Conservation (phyloP, 2,797 vertebrate species). For the Aldrovandia affinis region DNA sequence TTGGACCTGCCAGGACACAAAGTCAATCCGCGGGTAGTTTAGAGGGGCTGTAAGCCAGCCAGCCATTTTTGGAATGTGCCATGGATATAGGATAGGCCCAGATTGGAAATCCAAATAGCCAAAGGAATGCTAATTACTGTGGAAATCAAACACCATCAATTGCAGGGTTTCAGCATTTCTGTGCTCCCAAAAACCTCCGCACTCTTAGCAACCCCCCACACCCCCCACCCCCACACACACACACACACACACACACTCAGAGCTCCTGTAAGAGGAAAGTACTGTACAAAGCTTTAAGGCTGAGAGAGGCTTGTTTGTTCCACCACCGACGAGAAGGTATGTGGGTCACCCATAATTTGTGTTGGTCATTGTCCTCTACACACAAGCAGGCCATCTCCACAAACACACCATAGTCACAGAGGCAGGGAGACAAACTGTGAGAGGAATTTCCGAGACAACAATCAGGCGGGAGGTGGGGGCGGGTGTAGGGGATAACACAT, state of each 20-base stretch:
- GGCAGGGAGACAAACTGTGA: not conserved
- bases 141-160: conserved; percentile 83
- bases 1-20: conserved; percentile 40
- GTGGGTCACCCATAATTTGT: not conserved
- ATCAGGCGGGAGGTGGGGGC: conserved; percentile 13
- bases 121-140: conserved; percentile 81
- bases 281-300: conserved; percentile 14
- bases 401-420: conserved; percentile 25
- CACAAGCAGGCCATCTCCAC: conserved; percentile 12
- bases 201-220: not conserved
- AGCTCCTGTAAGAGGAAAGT: conserved; percentile 26
- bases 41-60: conserved; percentile 68
- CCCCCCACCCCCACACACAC: conserved; percentile 24
- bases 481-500: conserved; percentile 42
- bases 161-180: conserved; percentile 77
- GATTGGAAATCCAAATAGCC: conserved; percentile 73
- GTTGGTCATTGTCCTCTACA: conserved; percentile 24
- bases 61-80: conserved; percentile 76
- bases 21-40: conserved; percentile 59
- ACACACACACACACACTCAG: conserved; percentile 33
- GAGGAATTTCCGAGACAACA: conserved; percentile 41
- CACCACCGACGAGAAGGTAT: conserved; percentile 19
- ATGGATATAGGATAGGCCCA: conserved; percentile 79
- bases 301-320: not conserved
- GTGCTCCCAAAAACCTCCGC: conserved; percentile 40